Percentiles rank a stretch among this genome's conserved stretches.
Conservation (phyloP, 1,140 invertebrate genomes). For the Plectrocnemia conspersa region DNA sequence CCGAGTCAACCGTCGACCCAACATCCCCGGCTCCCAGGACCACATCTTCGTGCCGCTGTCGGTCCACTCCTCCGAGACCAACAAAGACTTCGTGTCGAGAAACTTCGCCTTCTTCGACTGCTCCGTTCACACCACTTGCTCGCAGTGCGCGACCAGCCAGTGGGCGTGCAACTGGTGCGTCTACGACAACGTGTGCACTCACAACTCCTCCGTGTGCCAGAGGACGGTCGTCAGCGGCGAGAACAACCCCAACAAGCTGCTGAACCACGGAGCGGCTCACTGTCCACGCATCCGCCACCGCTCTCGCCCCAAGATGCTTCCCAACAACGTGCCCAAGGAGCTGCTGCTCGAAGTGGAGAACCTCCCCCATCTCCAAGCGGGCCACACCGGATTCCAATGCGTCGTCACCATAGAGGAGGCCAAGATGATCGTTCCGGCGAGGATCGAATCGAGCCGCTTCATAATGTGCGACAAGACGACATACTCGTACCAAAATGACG, state of each 20-base stretch:
- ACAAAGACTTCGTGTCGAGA: conserved; percentile 91
- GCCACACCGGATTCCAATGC: conserved; percentile 84
- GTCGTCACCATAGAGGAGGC: conserved; percentile 87
- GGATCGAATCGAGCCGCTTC: conserved; percentile 73
- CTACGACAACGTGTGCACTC: conserved; percentile 89
- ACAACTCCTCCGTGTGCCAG: conserved; percentile 78
- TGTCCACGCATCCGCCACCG: conserved; percentile 75
- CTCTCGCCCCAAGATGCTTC: conserved; percentile 66
- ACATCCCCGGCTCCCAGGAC: conserved; percentile 75
- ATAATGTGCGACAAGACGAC: conserved; percentile 88
- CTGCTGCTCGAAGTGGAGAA: conserved; percentile 86
- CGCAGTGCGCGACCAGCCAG: conserved; percentile 78
- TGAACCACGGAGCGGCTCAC: conserved; percentile 68
- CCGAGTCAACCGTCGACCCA: conserved; percentile 66
- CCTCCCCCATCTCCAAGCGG: conserved; percentile 78
- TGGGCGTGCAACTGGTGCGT: conserved; percentile 97
- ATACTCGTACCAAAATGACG: conserved; percentile 82
- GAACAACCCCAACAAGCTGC: conserved; percentile 67
- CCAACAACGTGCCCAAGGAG: conserved; percentile 85
- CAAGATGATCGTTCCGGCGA: conserved; percentile 80
- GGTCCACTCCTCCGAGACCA: conserved; percentile 87
- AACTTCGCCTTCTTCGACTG: conserved; percentile 95
- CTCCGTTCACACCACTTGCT: conserved; percentile 78
- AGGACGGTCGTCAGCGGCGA: conserved; percentile 78
- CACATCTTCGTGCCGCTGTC: conserved; percentile 89